Percentiles rank a stretch among this genome's conserved stretches.
Conservation (phyloP, 2,113 vertebrate species). For the Sorex araneus region DNA sequence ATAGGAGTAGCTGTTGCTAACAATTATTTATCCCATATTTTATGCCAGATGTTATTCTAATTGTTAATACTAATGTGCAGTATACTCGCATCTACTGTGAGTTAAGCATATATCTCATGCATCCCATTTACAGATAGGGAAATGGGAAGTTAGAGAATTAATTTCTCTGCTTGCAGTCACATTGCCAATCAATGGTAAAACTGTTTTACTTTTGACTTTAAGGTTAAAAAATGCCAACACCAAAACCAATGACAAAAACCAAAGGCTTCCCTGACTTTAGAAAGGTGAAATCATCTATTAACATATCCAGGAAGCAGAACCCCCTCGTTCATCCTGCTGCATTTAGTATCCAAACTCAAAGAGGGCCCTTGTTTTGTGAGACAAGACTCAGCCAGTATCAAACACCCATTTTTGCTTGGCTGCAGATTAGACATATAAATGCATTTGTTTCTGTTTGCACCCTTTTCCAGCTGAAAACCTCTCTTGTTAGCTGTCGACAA, state of each 20-base stretch:
- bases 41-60: background rate
- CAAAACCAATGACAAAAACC: background rate
- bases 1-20: background rate
- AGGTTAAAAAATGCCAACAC: background rate
- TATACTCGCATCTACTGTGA: background rate
- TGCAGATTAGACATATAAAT: slow-evolving; percentile 78
- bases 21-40: background rate
- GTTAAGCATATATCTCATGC: background rate
- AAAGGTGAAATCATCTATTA: background rate
- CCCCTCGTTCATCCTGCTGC: background rate
- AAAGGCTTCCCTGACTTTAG: slow-evolving; percentile 28
- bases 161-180: slow-evolving; percentile 26
- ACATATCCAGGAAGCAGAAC: slow-evolving; percentile 51
- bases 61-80: background rate
- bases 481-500: slow-evolving; percentile 85
- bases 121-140: background rate
- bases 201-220: background rate
- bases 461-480: slow-evolving; percentile 86
- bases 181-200: background rate
- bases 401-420: slow-evolving; percentile 65
- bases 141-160: slow-evolving; percentile 6
- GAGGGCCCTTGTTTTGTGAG: background rate
- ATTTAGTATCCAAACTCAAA: slow-evolving; percentile 64
- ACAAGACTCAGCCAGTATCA: slow-evolving; percentile 70
- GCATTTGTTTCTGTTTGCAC: slow-evolving; percentile 84